Evolutionary conservation across 2,888 invertebrate species (phyloP), one percentile per base, ranked within the genome.

Genomic region (Rhagonycha fulva): DNA sequence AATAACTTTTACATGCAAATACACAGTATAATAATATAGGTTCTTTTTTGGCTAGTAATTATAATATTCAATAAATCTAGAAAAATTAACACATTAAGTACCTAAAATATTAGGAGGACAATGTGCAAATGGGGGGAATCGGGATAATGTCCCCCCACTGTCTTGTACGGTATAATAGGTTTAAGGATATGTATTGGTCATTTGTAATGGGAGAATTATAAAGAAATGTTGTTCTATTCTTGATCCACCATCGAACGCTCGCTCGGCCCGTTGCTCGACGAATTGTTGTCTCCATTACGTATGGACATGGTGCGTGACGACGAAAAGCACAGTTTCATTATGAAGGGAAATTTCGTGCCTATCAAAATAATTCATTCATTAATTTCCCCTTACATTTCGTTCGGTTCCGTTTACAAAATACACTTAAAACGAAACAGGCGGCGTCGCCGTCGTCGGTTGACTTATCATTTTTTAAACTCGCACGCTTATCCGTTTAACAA

Each of bases 281-380:
- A 85, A 81, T 86, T 87, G 81, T 83, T 84, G 73, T 88, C 87
- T 63, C 87, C 87, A 78, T 88, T 87, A 79, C 87, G 87, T 83
- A 89, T 89, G 82, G 88, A 87, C 91, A 92, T 90, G 87, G 91
- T 88, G 88, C 93, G 89, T 78, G 94, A 93, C 77, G 97, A 96
- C 19, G 98, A 98, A 92, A 98, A 99, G 88, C 98, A 98, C 83
- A 99, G 91, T 90, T 99, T 99, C 95, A 99, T 96, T 85, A 98
- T 96, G 91, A 98, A 99, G 82, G 99, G 99, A 89, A 97, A 97
- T 90, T 98, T 98, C 82, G 97, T 97, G 88, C 95, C 97, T 97
- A 91, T 12, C 47, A 47, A 47, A 47, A 47, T n/a, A 47, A 47
- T 47, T 47, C 4, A 47, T 47, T 47, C 92, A 91, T 82, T 82